These are phyloP conservation scores for Anastrepha ludens DNA, from an alignment of 1,140 invertebrate species.

Conservation along the genomic window DNA sequence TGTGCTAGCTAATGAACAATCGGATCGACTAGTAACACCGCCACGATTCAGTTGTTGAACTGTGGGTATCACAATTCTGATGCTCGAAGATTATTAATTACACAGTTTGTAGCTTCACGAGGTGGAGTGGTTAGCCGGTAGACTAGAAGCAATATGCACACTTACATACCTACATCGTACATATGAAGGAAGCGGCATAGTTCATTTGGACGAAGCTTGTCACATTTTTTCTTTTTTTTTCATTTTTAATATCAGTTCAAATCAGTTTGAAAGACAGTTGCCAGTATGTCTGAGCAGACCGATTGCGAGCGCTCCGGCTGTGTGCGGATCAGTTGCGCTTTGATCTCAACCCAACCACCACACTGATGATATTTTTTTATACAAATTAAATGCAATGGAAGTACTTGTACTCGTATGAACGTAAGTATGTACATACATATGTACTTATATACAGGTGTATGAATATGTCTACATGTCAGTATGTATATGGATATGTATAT, in stretches of 20 bases:
- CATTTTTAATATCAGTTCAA: conserved; percentile 37
- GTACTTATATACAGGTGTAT: not conserved
- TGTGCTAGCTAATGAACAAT: not conserved
- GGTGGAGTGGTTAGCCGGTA: not conserved
- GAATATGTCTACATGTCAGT: not conserved
- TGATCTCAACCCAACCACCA: conserved; percentile 4
- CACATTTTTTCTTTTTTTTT: not conserved
- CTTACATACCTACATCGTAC: not conserved
- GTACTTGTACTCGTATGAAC: not conserved
- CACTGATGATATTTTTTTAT: conserved; percentile 27
- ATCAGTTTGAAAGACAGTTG: conserved; percentile 46
- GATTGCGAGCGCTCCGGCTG: conserved; percentile 17
- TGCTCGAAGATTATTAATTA: conserved; percentile 42
- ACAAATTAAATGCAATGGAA: conserved; percentile 49
- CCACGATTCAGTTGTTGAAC: not conserved
- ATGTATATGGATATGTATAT: not conserved
- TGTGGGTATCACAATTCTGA: conserved; percentile 27
- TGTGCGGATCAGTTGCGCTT: conserved; percentile 30
- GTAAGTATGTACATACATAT: not conserved
- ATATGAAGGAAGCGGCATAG: not conserved
- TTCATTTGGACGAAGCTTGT: conserved; percentile 2
- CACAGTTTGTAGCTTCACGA: not conserved
- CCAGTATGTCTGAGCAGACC: conserved; percentile 27
- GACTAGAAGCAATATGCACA: not conserved
- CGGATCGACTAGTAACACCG: not conserved